Evolutionary conservation across 1,140 invertebrate genomes (phyloP).

Genomic region (Diuraphis noxia): DNA sequence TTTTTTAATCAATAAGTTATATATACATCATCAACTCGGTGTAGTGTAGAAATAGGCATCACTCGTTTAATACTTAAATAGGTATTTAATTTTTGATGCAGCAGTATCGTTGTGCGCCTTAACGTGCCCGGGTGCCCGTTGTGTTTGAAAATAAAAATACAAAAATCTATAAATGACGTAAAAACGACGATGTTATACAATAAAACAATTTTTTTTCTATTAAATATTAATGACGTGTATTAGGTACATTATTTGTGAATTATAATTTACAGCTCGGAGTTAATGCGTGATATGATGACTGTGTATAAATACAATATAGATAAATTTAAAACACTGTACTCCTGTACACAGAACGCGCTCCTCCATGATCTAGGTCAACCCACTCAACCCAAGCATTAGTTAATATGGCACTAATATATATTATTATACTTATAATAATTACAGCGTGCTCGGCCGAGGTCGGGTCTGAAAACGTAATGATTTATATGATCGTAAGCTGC

Average conservation of each 20-base stretch:
- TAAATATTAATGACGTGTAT: neutral
- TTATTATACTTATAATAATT: neutral
- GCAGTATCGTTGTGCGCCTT: neutral
- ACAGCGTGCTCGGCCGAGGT: neutral
- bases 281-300: neutral
- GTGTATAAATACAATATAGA: too few relatives aligned
- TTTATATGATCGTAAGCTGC: constrained; percentile 4
- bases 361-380: neutral
- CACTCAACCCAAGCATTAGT: too few relatives aligned
- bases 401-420: too few relatives aligned
- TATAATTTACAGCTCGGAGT: neutral
- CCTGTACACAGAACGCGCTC: neutral
- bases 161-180: neutral
- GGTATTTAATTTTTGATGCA: neutral
- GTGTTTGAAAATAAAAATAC: neutral
- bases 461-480: neutral
- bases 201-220: neutral
- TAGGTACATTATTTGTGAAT: neutral
- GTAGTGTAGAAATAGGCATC: too few relatives aligned
- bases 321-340: neutral
- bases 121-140: too few relatives aligned
- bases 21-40: neutral
- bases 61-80: neutral
- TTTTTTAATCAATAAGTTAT: constrained; percentile 1
- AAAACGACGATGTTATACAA: neutral